phyloP scores from a whole-genome alignment of 2,113 vertebrate genomes.

The Crotalus tigris region DNA sequence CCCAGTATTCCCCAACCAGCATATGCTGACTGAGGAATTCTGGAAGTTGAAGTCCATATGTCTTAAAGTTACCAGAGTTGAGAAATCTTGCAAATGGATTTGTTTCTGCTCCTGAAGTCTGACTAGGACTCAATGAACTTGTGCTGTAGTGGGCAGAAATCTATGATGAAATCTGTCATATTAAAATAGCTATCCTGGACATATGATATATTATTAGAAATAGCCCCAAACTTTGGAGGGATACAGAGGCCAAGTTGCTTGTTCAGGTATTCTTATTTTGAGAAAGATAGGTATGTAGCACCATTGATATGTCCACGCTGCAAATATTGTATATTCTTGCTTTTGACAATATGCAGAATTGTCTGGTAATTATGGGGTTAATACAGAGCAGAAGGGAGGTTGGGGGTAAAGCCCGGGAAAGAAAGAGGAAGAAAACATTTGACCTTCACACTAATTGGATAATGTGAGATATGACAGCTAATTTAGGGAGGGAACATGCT shows the following conservation, averaged over 20 bases:
- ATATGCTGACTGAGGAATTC: not conserved
- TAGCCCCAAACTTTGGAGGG: not conserved
- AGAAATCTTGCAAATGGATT: not conserved
- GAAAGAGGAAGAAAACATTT: too few species aligned
- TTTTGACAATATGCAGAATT: too few species aligned
- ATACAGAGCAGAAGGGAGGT: too few species aligned
- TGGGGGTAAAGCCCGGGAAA: too few species aligned
- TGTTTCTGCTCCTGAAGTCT: not conserved
- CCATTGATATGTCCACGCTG: not conserved
- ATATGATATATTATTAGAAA: not conserved
- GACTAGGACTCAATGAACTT: not conserved
- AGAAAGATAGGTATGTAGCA: not conserved
- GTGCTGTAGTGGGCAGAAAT: not conserved
- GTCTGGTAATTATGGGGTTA: too few species aligned
- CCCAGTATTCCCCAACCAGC: not conserved
- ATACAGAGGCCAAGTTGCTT: not conserved
- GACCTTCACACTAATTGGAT: too few species aligned
- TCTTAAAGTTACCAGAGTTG: not conserved
- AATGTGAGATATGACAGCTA: too few species aligned
- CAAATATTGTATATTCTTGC: too few species aligned
- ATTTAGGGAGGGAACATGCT: too few species aligned
- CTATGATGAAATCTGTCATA: not conserved
- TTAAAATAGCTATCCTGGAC: not conserved
- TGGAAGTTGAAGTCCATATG: not conserved
- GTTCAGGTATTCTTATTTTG: not conserved